Base-by-base conservation (phyloP, 2,113 vertebrate species). In the Hiodon alosoides region DNA sequence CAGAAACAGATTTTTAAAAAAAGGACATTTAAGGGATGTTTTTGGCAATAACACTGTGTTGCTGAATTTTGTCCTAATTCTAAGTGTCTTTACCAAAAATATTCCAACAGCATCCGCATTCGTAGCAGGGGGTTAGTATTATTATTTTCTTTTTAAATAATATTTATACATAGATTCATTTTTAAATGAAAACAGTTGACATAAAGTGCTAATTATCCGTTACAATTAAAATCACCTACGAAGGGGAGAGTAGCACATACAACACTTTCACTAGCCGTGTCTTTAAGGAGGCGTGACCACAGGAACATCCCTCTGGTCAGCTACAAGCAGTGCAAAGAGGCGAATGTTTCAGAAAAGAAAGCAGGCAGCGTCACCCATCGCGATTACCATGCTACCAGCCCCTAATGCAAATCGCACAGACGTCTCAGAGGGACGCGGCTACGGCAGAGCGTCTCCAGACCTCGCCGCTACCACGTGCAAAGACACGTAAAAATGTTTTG, bases 151-250 rank as follows among this genome's bases (percentile, higher is more conserved):
- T 80, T 82, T 79, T 31, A 5, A 50, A 46, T 59, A 10, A 73
- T 72, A 72, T 50, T 58, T 83, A 86, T 84, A 86, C 82, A 88
- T 81, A 88, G 79, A 85, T 82, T 80, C 77, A 78, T 87, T 79
- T 83, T 68, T 83, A 84, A 85, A 84, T 31, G 83, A 81, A 83
- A 83, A 79, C 83, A 83, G 83, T 88, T 87, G 86, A 89, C 84
- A 90, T 91, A 91, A 91, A 91, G 90, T 91, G 90, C 90, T 87
- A 85, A 85, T 86, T 85, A 85, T 88, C 31, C 1, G 82, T 86
- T 79, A 83, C 79, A 86, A 88, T 80, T 79, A 87, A 31, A 86
- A 87, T 87, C 81, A 79, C 68, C 70, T 80, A 73, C 77, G 75
- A 77, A 79, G 76, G 71, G 81, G 74, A 47, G 59, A 50, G 50